Evolutionary conservation across 2,888 invertebrate genomes (phyloP).

Genomic region (Tenthredo livida): DNA sequence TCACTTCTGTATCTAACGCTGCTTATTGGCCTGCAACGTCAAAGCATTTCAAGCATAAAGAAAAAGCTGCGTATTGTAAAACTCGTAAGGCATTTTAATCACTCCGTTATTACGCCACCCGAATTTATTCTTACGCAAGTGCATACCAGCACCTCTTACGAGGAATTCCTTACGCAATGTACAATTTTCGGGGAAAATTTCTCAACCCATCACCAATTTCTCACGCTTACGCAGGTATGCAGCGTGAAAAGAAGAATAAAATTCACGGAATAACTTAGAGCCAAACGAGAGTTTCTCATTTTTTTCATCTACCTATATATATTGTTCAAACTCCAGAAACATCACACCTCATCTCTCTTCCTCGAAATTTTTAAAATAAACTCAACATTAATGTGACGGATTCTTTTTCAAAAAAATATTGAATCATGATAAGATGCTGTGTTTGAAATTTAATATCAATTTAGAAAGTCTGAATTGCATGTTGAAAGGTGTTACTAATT

Average conservation of each 20-base stretch:
- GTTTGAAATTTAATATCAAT: not conserved
- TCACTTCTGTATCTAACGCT: not conserved
- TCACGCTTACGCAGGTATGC: not conserved
- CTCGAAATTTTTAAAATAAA: not conserved
- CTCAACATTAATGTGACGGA: not conserved
- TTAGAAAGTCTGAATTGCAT: not conserved
- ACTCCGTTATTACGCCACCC: not conserved
- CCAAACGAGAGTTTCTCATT: not conserved
- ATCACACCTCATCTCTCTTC: not conserved
- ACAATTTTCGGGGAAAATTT: constrained; percentile 13
- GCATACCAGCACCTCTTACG: not conserved
- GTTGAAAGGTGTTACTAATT: not conserved
- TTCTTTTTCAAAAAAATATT: not conserved
- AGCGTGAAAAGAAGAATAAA: not conserved
- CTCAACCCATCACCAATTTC: not conserved
- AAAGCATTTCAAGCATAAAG: not conserved
- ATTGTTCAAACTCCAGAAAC: not conserved
- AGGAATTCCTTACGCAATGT: not conserved
- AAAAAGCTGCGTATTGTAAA: not conserved
- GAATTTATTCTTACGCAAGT: not conserved
- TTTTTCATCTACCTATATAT: not conserved
- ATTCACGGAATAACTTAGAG: not conserved
- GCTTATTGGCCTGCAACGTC: not conserved
- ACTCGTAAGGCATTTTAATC: not conserved
- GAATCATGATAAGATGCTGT: not conserved